Base-by-base conservation (phyloP, 2,888 invertebrate species). In the Eumacrocentrus americanus region DNA sequence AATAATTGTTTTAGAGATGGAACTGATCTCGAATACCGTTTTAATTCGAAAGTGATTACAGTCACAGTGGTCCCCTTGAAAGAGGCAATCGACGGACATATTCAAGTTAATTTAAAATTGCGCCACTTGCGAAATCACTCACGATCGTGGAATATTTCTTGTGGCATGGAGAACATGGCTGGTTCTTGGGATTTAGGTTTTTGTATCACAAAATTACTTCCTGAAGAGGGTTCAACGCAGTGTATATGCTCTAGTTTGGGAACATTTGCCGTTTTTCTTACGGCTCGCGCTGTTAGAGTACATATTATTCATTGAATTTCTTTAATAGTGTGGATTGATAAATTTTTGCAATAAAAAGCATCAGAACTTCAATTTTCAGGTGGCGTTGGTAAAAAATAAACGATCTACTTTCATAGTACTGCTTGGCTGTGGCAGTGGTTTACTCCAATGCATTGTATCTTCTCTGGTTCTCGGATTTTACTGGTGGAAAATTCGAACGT, bases 1-100 rank as follows among this genome's bases (percentile, higher is more conserved):
- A 25, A 34, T 52, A n/a, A 61, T 55, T 60, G 22, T 76, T 72
- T 3, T 75, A 89, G 89, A 75, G 86, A 86, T 70, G 88, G 88
- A 0, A 84, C 84, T n/a, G 88, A 89, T 74, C 81, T 88, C 71
- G 87, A 89, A 75, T 89, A 88, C 78, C 84, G 84, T 70, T 82
- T 89, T 54, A 84, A 87, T 58, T 89, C 90, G 0, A 85, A 86
- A 61, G 83, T 85, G 6, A 78, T 83, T 6, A 78, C 80, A 12
- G 79, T 84, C 9, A 79, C 81, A 59, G 70, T 68, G 22, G 67
- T 72, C 7, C 64, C 70, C 0, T 70, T 67, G 35, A 67, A 37
- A 25, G 59, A 57, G 54, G 57, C 34, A 7, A 65, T 60, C 56
- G 47, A 65, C 55, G 63, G 63, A 22, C 73, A 84, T 80, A 50